phyloP scores from a whole-genome alignment of 1,140 invertebrate genomes.

The Arion vulgaris region DNA sequence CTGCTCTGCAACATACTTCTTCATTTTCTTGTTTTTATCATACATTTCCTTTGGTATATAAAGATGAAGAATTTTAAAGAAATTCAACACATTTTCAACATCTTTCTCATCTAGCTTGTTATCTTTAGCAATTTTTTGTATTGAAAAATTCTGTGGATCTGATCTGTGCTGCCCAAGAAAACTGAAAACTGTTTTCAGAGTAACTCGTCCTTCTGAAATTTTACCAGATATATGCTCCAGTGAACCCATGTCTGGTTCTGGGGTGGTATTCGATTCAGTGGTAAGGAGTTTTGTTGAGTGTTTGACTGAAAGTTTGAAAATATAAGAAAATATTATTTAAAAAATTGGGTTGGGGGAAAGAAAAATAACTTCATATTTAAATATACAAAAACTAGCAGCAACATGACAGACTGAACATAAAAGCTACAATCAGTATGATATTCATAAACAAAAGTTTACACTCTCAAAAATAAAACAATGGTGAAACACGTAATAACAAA shows the following conservation, averaged over 20 bases:
- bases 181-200: slow-evolving; percentile 16
- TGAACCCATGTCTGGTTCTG: slow-evolving; percentile 27
- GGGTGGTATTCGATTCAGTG: neutral
- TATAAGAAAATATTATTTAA: neutral
- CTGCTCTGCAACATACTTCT: neutral
- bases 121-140: slow-evolving; percentile 14
- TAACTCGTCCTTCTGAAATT: slow-evolving; percentile 18
- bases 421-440: too few species aligned
- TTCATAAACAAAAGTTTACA: too few species aligned
- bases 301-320: neutral
- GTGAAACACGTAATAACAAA: too few species aligned
- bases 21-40: slow-evolving; percentile 5
- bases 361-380: neutral
- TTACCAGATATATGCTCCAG: neutral
- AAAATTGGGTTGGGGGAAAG: neutral
- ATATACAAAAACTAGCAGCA: too few species aligned
- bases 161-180: slow-evolving; percentile 11
- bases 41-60: slow-evolving; percentile 33
- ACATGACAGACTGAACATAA: too few species aligned
- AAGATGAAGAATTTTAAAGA: slow-evolving; percentile 23
- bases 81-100: slow-evolving; percentile 18
- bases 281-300: slow-evolving; percentile 1
- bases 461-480: too few species aligned
- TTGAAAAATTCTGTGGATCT: slow-evolving; percentile 3
- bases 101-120: neutral